Evolutionary conservation across 2,888 invertebrate genomes (phyloP).

Genomic region (Strigamia crassipes): DNA sequence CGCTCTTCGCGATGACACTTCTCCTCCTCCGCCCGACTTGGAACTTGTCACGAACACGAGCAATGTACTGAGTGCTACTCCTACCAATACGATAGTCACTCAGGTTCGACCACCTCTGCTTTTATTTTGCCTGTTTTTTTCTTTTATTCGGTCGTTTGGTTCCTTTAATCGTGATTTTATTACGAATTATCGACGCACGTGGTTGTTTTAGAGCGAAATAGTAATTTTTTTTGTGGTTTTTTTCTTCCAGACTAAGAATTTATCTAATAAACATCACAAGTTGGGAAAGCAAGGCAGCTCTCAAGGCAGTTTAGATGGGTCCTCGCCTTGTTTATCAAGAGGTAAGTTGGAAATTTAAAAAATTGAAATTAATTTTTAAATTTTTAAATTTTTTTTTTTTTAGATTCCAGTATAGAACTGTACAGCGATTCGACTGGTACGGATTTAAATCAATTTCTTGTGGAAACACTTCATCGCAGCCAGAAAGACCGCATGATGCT

Average conservation of each 20-base stretch:
- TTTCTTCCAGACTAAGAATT: slow-evolving; percentile 49
- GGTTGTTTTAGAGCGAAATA: background rate
- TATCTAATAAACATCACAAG: slow-evolving; percentile 48
- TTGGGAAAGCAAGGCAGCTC: slow-evolving; percentile 50
- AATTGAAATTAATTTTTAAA: too few species aligned
- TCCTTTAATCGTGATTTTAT: background rate
- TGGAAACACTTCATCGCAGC: slow-evolving; percentile 87
- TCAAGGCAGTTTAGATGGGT: slow-evolving; percentile 57
- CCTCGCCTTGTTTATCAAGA: slow-evolving; percentile 53
- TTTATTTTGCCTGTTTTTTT: slow-evolving; percentile 58
- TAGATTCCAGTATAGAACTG: slow-evolving; percentile 77
- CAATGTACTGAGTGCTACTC: slow-evolving; percentile 50
- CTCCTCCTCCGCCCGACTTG: slow-evolving; percentile 59
- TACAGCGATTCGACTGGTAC: slow-evolving; percentile 73
- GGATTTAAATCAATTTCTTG: slow-evolving; percentile 85
- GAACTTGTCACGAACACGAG: slow-evolving; percentile 53
- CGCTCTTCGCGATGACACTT: slow-evolving; percentile 83
- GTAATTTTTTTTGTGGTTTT: slow-evolving; percentile 16
- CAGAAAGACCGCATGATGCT: slow-evolving; percentile 83
- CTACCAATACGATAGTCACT: slow-evolving; percentile 48
- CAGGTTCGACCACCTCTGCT: slow-evolving; percentile 53
- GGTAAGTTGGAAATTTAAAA: slow-evolving; percentile 48
- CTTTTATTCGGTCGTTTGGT: background rate
- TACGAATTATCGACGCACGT: background rate
- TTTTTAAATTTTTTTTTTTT: slow-evolving; percentile 37